Evolutionary conservation across 2,888 invertebrate species (phyloP).

Genomic region (Byasa hedistus): DNA sequence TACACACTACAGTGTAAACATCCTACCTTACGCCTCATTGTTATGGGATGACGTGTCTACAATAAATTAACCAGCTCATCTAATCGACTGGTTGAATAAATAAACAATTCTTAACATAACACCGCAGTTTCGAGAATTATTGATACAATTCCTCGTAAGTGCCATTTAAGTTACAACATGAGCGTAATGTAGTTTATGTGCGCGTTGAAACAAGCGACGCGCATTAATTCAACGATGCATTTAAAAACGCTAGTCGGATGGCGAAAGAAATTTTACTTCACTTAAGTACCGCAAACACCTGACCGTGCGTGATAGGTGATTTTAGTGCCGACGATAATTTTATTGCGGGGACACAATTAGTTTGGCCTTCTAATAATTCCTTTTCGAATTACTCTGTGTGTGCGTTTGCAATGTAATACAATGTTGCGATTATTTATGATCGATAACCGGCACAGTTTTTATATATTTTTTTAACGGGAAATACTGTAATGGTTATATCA

Average conservation of each 20-base stretch:
- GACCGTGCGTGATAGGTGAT: conserved; percentile 2
- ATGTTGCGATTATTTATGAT: conserved; percentile 32
- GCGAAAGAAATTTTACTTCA: conserved; percentile 9
- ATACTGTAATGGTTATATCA: too few species aligned
- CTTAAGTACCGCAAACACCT: background rate
- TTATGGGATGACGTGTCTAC: too few species aligned
- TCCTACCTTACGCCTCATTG: too few species aligned
- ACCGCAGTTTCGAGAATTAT: background rate
- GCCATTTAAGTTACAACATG: conserved; percentile 5
- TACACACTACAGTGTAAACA: too few species aligned
- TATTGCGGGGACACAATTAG: conserved; percentile 26
- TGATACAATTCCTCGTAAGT: background rate
- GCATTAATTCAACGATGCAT: conserved; percentile 25
- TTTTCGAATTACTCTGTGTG: conserved; percentile 44
- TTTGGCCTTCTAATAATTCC: conserved; percentile 45
- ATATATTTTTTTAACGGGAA: too few species aligned
- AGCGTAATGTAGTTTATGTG: conserved; percentile 4
- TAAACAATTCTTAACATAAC: background rate
- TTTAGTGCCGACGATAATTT: conserved; percentile 11
- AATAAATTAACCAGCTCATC: too few species aligned
- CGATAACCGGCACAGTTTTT: too few species aligned
- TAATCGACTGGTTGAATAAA: too few species aligned
- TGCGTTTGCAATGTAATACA: conserved; percentile 46
- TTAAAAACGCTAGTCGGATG: conserved; percentile 22
- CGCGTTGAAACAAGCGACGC: conserved; percentile 12